Evolutionary conservation across 2,797 vertebrate species (phyloP).

Genomic region (Taeniopygia guttata): DNA sequence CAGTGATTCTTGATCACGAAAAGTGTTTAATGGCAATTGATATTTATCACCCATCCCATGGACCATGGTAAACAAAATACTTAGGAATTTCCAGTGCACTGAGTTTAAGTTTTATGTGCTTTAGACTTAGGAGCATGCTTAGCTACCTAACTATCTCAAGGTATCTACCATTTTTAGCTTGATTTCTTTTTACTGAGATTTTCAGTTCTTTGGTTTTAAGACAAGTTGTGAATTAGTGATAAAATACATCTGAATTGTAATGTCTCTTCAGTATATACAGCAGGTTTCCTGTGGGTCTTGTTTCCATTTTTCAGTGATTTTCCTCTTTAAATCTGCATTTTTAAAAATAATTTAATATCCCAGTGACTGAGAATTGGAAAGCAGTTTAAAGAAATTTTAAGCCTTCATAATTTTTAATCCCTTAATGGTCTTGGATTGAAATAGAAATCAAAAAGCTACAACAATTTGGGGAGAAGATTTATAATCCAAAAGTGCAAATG

Average conservation of each 20-base stretch:
- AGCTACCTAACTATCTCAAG: background rate
- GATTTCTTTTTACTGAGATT: background rate
- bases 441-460: constrained; percentile 25
- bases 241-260: background rate
- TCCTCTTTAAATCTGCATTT: constrained; percentile 21
- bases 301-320: background rate
- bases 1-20: background rate
- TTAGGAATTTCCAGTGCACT: background rate
- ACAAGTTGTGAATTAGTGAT: background rate
- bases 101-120: background rate
- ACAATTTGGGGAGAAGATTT: background rate
- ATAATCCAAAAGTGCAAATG: constrained; percentile 17
- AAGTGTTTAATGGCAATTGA: background rate
- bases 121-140: background rate
- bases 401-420: background rate
- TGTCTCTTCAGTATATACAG: background rate
- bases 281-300: background rate
- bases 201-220: background rate
- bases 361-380: constrained; percentile 25
- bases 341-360: background rate
- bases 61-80: background rate
- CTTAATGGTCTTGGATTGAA: constrained; percentile 18
- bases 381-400: constrained; percentile 41
- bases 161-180: background rate
- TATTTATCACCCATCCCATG: background rate